Base-by-base conservation (phyloP, 1,140 invertebrate genomes). In the Magallana angulata region DNA sequence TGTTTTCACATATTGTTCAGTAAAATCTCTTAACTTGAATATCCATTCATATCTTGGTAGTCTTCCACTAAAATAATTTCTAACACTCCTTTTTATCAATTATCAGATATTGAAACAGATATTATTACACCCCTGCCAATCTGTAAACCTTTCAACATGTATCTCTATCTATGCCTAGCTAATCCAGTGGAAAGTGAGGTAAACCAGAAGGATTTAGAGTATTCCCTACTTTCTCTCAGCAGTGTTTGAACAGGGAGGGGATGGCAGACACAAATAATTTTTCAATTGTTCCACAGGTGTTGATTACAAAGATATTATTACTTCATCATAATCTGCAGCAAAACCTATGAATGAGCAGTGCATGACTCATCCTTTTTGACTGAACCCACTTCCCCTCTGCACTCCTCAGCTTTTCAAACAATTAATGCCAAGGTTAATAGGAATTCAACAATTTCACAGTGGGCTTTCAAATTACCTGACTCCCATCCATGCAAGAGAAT, bases 31-130 rank as follows among this genome's bases (percentile, higher is more conserved):
- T 12, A n/a, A 62, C 14, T 62, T 62, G 24, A 48, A 76, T 30
- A 76, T 76, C 68, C 68, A 76, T 76, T 76, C 68, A 76, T 76
- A 36, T 76, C 68, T 48, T 30, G 68, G 24, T 9, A 30, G 68
- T 76, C 68, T 76, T 76, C 68, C 24, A 36, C 68, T 76, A 76
- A 76, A 76, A 76, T 30, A 76, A 76, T 76, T 76, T 76, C 68
- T 76, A 76, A 76, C 24, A 76, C 68, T 30, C 14, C 68, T 76
- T 76, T 76, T 76, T 76, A 76, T 76, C 68, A 76, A 76, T 76
- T 30, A 76, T 76, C 68, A 30, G 68, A 76, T 76, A 76, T 76
- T 76, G 68, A 76, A 76, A 76, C 68, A 76, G 24, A 76, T 76
- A 30, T 76, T 76, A 76, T 30, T 76, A 76, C 68, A 76, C 24